phyloP scores from a whole-genome alignment of 2,888 invertebrate species.

The Dysmachus trigonus region DNA sequence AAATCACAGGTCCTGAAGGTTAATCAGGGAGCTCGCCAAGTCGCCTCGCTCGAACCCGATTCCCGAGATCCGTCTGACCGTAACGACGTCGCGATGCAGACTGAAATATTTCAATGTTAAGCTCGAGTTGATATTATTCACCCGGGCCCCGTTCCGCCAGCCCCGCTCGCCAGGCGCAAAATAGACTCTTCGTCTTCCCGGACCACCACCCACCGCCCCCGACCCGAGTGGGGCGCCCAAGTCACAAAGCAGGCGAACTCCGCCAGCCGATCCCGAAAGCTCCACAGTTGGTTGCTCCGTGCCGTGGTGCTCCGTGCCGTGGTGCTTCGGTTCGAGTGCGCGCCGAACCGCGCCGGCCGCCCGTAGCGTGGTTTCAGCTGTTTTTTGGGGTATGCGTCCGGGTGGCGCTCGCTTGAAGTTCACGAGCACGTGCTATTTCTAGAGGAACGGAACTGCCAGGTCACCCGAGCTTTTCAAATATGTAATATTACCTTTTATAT shows the following conservation, averaged over 20 bases:
- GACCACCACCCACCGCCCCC: background rate
- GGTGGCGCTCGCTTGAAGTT: slow-evolving; percentile 2
- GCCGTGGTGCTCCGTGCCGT: no score
- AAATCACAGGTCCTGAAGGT: background rate
- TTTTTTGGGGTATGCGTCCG: background rate
- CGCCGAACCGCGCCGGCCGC: no score
- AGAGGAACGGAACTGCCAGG: background rate
- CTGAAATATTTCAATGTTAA: slow-evolving; percentile 46
- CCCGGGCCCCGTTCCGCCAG: background rate
- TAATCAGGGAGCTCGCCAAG: background rate
- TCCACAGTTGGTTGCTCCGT: slow-evolving; percentile 25
- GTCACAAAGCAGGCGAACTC: background rate
- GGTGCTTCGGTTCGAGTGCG: no score
- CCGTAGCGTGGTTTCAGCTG: background rate
- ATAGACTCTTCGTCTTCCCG: background rate
- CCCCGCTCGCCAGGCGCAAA: background rate
- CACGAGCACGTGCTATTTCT: slow-evolving; percentile 32
- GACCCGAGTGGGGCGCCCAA: background rate
- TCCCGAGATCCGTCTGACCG: background rate
- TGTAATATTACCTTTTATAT: background rate
- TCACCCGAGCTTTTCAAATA: background rate
- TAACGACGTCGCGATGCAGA: slow-evolving; percentile 43
- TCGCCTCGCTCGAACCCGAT: background rate
- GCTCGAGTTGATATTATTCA: slow-evolving; percentile 41
- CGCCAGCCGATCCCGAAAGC: background rate